phyloP scores from a whole-genome alignment of 2,888 invertebrate species.

The Hermodice carunculata region DNA sequence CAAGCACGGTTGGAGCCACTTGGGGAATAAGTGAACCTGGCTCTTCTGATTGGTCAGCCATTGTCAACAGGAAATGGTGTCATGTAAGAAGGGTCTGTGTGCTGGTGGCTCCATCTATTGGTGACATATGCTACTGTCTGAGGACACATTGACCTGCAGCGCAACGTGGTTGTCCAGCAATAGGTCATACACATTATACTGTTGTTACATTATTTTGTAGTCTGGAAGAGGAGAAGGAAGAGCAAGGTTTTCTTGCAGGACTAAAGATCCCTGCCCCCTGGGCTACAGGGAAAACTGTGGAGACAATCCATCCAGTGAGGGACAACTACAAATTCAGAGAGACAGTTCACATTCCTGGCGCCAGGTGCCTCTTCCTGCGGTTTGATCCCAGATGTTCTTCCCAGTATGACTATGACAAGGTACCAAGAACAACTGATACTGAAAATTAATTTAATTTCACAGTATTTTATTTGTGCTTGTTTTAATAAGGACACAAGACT shows the following conservation, averaged over 20 bases:
- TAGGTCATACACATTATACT: too few species aligned
- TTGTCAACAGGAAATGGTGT: too few species aligned
- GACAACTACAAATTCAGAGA: constrained; percentile 70
- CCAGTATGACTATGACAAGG: constrained; percentile 71
- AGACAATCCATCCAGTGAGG: constrained; percentile 68
- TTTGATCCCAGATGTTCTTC: constrained; percentile 68
- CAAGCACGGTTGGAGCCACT: too few species aligned
- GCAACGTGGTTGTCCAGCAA: too few species aligned
- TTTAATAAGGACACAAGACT: not conserved
- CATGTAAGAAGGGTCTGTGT: too few species aligned
- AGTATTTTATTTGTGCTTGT: not conserved
- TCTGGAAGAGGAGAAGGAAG: constrained; percentile 56
- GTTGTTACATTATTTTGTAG: constrained; percentile 25
- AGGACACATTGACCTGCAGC: too few species aligned
- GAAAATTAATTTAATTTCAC: constrained; percentile 3
- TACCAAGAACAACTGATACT: too few species aligned
- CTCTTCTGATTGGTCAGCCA: too few species aligned
- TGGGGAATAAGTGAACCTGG: too few species aligned
- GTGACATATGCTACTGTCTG: too few species aligned
- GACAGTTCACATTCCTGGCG: constrained; percentile 68
- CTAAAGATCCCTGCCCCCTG: constrained; percentile 69
- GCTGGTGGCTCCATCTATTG: too few species aligned
- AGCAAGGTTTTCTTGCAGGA: constrained; percentile 64
- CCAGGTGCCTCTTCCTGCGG: constrained; percentile 66
- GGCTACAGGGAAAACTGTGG: constrained; percentile 67